phyloP scores from a whole-genome alignment of 1,140 invertebrate genomes.

The Pseudomyrmex gracilis region DNA sequence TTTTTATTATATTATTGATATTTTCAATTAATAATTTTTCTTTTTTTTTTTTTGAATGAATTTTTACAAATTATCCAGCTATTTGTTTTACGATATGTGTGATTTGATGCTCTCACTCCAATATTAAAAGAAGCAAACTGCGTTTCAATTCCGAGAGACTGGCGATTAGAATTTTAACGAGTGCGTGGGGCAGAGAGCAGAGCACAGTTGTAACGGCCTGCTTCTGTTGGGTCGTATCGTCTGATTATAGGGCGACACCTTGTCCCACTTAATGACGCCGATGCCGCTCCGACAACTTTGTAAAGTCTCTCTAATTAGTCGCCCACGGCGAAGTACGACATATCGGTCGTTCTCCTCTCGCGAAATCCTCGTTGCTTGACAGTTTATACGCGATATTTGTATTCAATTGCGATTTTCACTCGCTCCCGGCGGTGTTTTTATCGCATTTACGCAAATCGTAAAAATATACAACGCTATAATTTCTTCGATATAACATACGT shows the following conservation, averaged over 20 bases:
- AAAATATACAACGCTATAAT: not conserved
- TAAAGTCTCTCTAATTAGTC: constrained; percentile 59
- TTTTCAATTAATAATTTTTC: no score
- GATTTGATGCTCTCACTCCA: no score
- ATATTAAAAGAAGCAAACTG: no score
- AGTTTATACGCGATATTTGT: not conserved
- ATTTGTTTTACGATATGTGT: no score
- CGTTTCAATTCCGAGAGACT: not conserved
- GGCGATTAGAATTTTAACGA: not conserved
- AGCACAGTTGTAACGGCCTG: not conserved
- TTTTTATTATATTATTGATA: no score
- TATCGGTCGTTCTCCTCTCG: constrained; percentile 44
- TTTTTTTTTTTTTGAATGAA: no score
- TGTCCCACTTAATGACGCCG: constrained; percentile 65
- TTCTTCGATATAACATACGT: no score
- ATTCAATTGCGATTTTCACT: not conserved
- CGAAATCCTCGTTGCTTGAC: not conserved
- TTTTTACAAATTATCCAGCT: no score
- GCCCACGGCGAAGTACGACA: constrained; percentile 58
- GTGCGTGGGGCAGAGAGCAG: no score
- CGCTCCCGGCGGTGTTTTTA: no score
- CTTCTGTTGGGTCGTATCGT: constrained; percentile 53
- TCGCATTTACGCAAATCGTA: not conserved
- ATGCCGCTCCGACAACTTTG: constrained; percentile 68
- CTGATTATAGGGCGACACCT: constrained; percentile 30